Evolutionary conservation across 2,797 vertebrate genomes (phyloP), one percentile per base, ranked within the genome.

Genomic region (Phrynocephalus forsythii): DNA sequence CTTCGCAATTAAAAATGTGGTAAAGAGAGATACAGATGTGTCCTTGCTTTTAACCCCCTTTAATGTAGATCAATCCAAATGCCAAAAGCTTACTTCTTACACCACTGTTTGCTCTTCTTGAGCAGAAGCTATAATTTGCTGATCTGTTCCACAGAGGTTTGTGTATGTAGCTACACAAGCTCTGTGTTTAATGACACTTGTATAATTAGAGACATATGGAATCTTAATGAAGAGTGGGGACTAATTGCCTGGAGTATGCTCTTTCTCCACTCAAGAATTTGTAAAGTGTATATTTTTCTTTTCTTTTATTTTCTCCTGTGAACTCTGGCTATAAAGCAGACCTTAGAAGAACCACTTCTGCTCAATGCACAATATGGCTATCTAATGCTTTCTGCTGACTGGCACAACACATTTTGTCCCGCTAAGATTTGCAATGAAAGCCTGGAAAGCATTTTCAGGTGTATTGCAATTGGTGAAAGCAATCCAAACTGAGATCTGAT

Each of bases 151-250:
- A 56, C 60, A 76, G 77, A 84, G 48, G 60, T 83, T 89, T 83
- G 76, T 90, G 60, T 87, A 80, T 79, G 56, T 87, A 84, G 63
- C 82, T 87, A 90, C 77, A 90, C 60, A n/a, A 90, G 69, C 69
- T 87, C 85, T 76, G 85, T 84, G 85, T 84, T 84, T 81, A 90
- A 87, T 84, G 85, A 84, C 89, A 90, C 82, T 83, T 90, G 69
- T 75, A 90, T 87, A 90, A 90, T 84, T 90, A 84, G 71, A 81
- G 77, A 80, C 89, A 87, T 84, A 87, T 87, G 88, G 77, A 90
- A 87, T 87, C 85, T 87, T 90, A 90, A 84, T 90, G 89, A 90
- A 87, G 71, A 66, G 82, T 87, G 82, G 82, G 77, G 63, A 81
- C 71, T 87, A 90, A 87, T 84, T 87, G 89, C 66, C 78, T 77